These are phyloP conservation scores for Temnopleurus reevesii DNA, from an alignment of 53 echinoderm and acorn worm species.

Conservation along the genomic window DNA sequence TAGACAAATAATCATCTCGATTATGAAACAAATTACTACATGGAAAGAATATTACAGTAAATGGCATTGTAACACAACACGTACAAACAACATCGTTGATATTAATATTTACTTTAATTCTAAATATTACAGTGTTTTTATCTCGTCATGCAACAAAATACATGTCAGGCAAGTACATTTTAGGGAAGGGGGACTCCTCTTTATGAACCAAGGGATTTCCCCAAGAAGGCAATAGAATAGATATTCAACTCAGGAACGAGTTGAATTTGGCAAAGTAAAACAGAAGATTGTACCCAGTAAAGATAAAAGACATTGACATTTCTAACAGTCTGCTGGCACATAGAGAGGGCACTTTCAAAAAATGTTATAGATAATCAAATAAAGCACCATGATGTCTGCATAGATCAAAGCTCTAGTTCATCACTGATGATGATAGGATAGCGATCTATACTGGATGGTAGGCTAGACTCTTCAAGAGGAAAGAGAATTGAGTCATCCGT, in stretches of 20 bases:
- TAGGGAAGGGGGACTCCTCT: background rate
- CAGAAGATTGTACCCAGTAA: too few relatives aligned
- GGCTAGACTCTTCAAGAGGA: background rate
- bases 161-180: background rate
- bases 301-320: too few relatives aligned
- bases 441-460: background rate
- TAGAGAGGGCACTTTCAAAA: background rate
- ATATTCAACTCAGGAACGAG: too few relatives aligned
- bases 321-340: background rate
- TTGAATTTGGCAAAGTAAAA: too few relatives aligned
- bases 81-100: background rate
- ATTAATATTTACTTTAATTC: too few relatives aligned
- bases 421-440: conserved; percentile 57
- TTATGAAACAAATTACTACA: background rate
- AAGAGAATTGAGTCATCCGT: background rate
- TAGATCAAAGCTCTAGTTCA: conserved; percentile 47
- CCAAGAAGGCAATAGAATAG: too few relatives aligned
- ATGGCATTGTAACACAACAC: background rate
- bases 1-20: conserved; percentile 18
- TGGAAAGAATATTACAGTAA: background rate
- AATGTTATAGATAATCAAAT: background rate
- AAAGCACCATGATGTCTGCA: background rate
- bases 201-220: background rate
- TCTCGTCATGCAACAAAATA: background rate
- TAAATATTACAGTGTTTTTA: too few relatives aligned